These are phyloP conservation scores for Phallusia fumigata DNA, from an alignment of 23 tunicate genomes.

Conservation along the genomic window DNA sequence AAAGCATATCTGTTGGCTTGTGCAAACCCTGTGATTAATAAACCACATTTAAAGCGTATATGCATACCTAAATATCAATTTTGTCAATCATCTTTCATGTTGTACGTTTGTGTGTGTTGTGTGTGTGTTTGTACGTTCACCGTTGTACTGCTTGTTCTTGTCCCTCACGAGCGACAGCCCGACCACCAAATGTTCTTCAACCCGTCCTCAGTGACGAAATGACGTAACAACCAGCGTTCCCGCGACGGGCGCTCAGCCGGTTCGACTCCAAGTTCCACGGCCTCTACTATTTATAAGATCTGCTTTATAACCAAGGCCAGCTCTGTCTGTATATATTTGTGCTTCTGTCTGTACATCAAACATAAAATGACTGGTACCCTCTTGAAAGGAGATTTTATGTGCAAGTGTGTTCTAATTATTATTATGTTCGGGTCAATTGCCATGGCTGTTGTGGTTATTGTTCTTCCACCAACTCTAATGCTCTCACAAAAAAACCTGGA, in stretches of 20 bases:
- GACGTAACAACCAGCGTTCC: no score
- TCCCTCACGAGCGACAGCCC: background rate
- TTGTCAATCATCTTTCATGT: no score
- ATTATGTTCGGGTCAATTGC: no score
- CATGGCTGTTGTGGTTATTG: background rate
- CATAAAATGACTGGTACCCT: no score
- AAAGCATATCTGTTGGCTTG: no score
- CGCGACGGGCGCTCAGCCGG: background rate
- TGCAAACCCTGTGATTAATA: no score
- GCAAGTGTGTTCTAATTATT: no score
- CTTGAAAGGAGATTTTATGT: no score
- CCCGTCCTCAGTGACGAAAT: background rate
- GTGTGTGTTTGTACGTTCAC: background rate
- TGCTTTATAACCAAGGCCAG: background rate
- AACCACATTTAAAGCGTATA: no score
- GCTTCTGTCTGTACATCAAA: background rate
- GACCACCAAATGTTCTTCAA: constrained; percentile 8
- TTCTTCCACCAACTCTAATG: no score
- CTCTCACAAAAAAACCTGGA: no score
- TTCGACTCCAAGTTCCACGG: constrained; percentile 2
- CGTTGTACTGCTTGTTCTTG: background rate
- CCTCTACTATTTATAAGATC: background rate
- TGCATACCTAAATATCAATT: no score
- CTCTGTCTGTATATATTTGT: background rate
- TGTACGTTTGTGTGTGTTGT: background rate